Evolutionary conservation across 1,140 invertebrate genomes (phyloP).

Genomic region (Diabrotica virgifera): DNA sequence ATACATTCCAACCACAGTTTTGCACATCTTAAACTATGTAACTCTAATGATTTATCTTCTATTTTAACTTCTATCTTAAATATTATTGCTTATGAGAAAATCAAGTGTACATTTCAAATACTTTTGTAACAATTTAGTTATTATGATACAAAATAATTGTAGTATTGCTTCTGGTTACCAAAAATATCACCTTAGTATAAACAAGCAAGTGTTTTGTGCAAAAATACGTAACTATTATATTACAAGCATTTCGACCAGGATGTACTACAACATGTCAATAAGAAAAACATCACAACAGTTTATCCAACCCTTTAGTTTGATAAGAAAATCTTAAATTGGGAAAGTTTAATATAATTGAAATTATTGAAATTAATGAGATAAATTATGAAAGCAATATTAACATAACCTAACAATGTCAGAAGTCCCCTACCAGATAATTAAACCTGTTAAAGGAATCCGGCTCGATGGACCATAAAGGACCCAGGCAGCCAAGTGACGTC

Average conservation of each 20-base stretch:
- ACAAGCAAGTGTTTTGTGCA: conserved; percentile 34
- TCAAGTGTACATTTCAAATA: conserved; percentile 24
- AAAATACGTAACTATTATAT: conserved; percentile 36
- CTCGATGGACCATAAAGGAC: too few relatives aligned
- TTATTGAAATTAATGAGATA: too few relatives aligned
- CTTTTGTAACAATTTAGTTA: conserved; percentile 17
- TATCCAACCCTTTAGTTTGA: too few relatives aligned
- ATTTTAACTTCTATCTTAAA: conserved; percentile 30
- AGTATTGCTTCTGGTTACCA: conserved; percentile 44
- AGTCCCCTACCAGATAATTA: too few relatives aligned
- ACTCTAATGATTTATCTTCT: conserved; percentile 20
- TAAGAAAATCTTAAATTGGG: too few relatives aligned
- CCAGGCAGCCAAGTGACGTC: too few relatives aligned
- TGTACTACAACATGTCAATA: neutral
- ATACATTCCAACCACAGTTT: neutral
- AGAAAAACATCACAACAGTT: too few relatives aligned
- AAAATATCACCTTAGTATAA: conserved; percentile 41
- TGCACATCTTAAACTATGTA: conserved; percentile 16
- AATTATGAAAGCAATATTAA: too few relatives aligned
- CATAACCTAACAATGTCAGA: too few relatives aligned
- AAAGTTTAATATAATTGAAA: too few relatives aligned
- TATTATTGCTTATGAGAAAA: conserved; percentile 40
- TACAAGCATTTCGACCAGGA: conserved; percentile 34
- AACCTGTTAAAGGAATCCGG: too few relatives aligned
- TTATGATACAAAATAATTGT: conserved; percentile 31